These are phyloP conservation scores for Blastomussa wellsi DNA, from an alignment of 92 coral and sea anemone species.

Conservation along the genomic window DNA sequence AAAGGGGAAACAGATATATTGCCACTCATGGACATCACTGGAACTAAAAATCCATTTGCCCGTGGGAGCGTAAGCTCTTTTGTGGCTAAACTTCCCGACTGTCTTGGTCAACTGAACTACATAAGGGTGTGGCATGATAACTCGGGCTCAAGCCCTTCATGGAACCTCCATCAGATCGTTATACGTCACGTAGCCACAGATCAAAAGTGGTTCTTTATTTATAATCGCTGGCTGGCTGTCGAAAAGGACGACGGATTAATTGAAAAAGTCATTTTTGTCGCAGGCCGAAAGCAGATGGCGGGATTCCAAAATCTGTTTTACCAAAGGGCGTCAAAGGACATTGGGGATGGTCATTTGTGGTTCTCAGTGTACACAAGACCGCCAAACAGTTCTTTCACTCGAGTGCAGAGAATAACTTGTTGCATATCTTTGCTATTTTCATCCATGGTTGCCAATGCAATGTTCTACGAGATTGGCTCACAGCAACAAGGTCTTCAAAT, in stretches of 20 bases:
- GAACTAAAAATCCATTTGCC: constrained; percentile 50
- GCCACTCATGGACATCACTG: constrained; percentile 59
- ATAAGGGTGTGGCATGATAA: constrained; percentile 87
- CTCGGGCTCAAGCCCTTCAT: constrained; percentile 73
- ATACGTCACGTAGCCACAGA: constrained; percentile 69
- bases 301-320: constrained; percentile 76
- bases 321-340: constrained; percentile 64
- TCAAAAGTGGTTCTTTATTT: constrained; percentile 68
- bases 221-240: constrained; percentile 85
- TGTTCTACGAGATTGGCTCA: constrained; percentile 51
- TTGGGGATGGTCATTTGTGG: constrained; percentile 83
- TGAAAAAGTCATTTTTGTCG: constrained; percentile 58
- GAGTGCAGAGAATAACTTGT: constrained; percentile 70
- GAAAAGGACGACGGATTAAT: constrained; percentile 80
- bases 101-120: constrained; percentile 69
- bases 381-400: constrained; percentile 72
- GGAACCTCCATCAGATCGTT: constrained; percentile 71
- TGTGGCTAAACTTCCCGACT: constrained; percentile 52
- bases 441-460: constrained; percentile 61
- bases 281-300: constrained; percentile 60
- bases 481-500: constrained; percentile 27
- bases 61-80: constrained; percentile 72
- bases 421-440: constrained; percentile 56
- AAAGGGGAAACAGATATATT: constrained; percentile 61
- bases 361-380: constrained; percentile 77